Percentiles rank a stretch among this genome's conserved stretches.
These are phyloP conservation scores for Phaenicophaeus curvirostris DNA, from an alignment of 2,797 vertebrate species.

Conservation along the genomic window DNA sequence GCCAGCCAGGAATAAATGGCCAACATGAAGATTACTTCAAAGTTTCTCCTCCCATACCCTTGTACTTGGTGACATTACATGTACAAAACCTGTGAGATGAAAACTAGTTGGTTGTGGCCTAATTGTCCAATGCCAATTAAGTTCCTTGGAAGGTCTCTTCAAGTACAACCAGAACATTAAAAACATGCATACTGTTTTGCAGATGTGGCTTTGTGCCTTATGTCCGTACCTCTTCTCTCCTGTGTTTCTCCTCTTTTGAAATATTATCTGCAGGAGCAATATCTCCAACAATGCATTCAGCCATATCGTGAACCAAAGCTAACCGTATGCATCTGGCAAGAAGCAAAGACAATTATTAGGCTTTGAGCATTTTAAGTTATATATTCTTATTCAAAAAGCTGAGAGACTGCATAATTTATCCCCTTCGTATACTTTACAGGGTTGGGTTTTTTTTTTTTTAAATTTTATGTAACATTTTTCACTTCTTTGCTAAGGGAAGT, in stretches of 20 bases:
- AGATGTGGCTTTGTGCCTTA: neutral
- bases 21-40: neutral
- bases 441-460: neutral
- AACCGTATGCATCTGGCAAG: slow-evolving; percentile 89
- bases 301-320: slow-evolving; percentile 96
- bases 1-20: neutral
- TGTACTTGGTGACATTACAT: fast-evolving
- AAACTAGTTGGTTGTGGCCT: neutral
- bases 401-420: neutral
- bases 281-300: slow-evolving; percentile 97
- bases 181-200: neutral
- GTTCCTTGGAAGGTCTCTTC: neutral
- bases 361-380: neutral
- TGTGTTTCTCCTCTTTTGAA: slow-evolving; percentile 94
- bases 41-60: neutral
- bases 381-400: neutral
- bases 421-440: neutral
- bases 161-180: neutral
- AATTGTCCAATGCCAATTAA: neutral
- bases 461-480: neutral
- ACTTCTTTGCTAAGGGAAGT: neutral
- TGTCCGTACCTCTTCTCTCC: slow-evolving; percentile 85
- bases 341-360: slow-evolving; percentile 29
- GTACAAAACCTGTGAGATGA: neutral
- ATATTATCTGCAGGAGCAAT: slow-evolving; percentile 95